phyloP scores from a whole-genome alignment of 2,113 vertebrate genomes.

The Panthera uncia region DNA sequence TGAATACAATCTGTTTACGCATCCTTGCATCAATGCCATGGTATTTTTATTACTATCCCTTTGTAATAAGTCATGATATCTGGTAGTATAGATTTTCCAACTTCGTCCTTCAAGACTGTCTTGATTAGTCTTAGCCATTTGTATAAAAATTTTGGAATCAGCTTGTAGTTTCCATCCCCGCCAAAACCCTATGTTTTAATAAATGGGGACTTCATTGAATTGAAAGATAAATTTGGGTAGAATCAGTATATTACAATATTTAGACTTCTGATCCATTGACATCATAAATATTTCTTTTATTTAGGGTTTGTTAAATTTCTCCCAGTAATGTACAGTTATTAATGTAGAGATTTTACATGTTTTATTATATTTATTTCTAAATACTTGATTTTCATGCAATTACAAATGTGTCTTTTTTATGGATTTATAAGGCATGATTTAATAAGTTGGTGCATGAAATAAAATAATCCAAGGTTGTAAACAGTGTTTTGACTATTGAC shows the following conservation, averaged over 20 bases:
- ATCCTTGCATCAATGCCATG: background rate
- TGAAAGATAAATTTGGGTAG: background rate
- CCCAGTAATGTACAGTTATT: background rate
- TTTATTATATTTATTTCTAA: constrained; percentile 9
- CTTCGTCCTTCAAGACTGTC: background rate
- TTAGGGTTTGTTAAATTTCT: background rate
- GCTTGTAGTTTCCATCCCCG: background rate
- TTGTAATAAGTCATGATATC: background rate
- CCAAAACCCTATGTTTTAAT: background rate
- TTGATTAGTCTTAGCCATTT: background rate
- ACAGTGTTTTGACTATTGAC: constrained; percentile 2
- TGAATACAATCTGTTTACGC: background rate
- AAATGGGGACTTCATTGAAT: background rate
- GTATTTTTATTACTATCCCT: background rate
- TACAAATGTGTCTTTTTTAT: background rate
- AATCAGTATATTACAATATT: background rate
- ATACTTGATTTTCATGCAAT: background rate
- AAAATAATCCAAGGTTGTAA: background rate
- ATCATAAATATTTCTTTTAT: background rate
- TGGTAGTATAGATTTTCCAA: background rate
- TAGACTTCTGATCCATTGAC: background rate
- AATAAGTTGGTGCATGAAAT: background rate
- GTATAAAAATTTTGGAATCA: background rate
- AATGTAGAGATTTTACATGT: background rate
- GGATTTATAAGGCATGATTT: background rate